Evolutionary conservation across 1,140 invertebrate genomes (phyloP), one percentile per base, ranked within the genome.

Genomic region (Hylaeus anthracinus): DNA sequence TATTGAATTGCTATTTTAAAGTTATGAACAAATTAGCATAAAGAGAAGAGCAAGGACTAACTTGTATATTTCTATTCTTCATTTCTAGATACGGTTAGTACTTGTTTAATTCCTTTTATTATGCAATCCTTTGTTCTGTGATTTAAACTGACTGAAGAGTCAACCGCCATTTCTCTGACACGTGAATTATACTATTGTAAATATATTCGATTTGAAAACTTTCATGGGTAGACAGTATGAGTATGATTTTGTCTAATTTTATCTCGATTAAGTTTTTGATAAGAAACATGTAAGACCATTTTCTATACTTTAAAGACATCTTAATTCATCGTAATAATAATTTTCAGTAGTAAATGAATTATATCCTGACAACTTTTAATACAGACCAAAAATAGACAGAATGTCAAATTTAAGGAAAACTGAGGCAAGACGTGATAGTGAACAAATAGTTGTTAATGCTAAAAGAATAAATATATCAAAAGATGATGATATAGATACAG

Each of bases 381-480:
- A 14, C 10, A 6, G 15, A 71, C 14, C 48, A 5, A 15, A 39
- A 14, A 14, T 41, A 26, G 9, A 66, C 0, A 53, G 26, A 64
- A 69, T 69, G 73, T 69, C 65, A 2, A 51, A 56, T 6, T 67
- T 15, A 26, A 89, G 85, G 77, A 88, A 83, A 83, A 64, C n/a
- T 39, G 87, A 73, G 85, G 63, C 83, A 45, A 80, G 87, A 12
- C 82, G 79, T 2, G 72, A 85, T 45, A 83, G 86, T 37, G 15
- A 79, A 14, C 73, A 83, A 8, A 56, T 84, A 74, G 83, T 88
- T 51, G 45, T 86, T 55, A 89, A 80, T 43, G 37, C 55, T 53
- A 90, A 86, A 67, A 86, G 81, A 66, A 51, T 83, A 0, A 85
- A 64, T 58, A 9, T 71, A 8, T 51, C 75, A 8, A 58, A 66